Percentiles rank a stretch among this genome's conserved stretches.
Evolutionary conservation across 2,888 invertebrate genomes (phyloP).

Genomic region (Reticulitermes lucifugus): DNA sequence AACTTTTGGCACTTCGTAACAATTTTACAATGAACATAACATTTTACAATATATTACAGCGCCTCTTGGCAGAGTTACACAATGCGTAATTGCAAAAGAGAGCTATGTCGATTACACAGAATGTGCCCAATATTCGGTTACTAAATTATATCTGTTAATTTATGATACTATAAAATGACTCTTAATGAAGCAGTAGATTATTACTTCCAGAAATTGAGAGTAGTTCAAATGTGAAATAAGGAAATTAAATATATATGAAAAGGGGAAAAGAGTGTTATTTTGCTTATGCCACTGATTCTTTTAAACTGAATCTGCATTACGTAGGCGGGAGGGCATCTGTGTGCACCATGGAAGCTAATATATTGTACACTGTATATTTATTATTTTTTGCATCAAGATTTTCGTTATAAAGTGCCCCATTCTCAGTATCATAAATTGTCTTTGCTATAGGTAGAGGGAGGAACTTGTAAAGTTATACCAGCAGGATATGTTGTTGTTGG

Average conservation of each 20-base stretch:
- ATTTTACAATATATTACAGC: conserved; percentile 28
- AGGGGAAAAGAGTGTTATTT: neutral
- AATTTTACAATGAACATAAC: conserved; percentile 12
- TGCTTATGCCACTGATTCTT: neutral
- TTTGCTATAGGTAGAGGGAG: neutral
- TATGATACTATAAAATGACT: neutral
- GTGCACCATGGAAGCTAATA: conserved; percentile 25
- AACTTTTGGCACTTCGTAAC: conserved; percentile 31
- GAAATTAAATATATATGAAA: neutral
- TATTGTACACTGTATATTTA: conserved; percentile 11
- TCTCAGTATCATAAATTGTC: conserved; percentile 41
- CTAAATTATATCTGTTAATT: neutral
- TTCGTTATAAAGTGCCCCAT: conserved; percentile 41
- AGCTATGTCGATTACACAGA: neutral
- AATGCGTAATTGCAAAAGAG: neutral
- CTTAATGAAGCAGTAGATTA: neutral
- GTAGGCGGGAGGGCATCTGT: neutral
- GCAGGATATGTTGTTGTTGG: conserved; percentile 40
- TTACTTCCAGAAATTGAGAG: neutral
- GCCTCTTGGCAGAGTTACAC: neutral
- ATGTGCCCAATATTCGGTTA: neutral
- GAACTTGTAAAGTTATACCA: conserved; percentile 39
- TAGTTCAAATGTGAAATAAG: neutral
- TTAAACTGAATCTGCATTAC: neutral
- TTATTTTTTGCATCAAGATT: conserved; percentile 38